Evolutionary conservation across 2,888 invertebrate genomes (phyloP).

Genomic region (Phyllotreta cruciferae): DNA sequence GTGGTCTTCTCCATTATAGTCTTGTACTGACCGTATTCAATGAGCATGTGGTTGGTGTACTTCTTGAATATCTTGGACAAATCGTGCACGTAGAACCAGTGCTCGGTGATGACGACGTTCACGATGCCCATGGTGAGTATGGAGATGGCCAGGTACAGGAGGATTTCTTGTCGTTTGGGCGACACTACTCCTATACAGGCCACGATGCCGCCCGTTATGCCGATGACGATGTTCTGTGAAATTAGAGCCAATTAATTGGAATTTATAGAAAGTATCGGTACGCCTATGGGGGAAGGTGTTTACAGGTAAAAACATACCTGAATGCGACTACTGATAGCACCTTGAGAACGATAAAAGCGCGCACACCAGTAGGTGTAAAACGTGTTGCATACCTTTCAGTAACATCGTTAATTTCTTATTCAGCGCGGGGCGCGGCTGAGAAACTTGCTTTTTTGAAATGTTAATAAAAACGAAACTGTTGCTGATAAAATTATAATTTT

Average conservation of each 20-base stretch:
- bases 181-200: conserved; percentile 60
- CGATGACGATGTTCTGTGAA: conserved; percentile 62
- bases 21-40: conserved; percentile 58
- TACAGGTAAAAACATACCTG: conserved; percentile 12
- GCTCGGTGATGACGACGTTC: conserved; percentile 64
- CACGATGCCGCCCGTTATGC: conserved; percentile 61
- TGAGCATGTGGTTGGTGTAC: conserved; percentile 56
- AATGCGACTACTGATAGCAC: too few relatives aligned
- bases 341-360: too few relatives aligned
- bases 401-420: too few relatives aligned
- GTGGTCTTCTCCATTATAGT: too few relatives aligned
- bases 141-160: conserved; percentile 63
- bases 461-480: too few relatives aligned
- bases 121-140: conserved; percentile 63
- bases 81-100: conserved; percentile 58
- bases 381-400: too few relatives aligned
- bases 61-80: conserved; percentile 51
- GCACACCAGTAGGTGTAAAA: too few relatives aligned
- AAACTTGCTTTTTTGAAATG: too few relatives aligned
- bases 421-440: too few relatives aligned
- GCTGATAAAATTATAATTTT: too few relatives aligned
- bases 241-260: conserved; percentile 29
- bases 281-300: conserved; percentile 21
- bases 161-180: conserved; percentile 59
- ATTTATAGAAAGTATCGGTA: background rate